Percentiles rank a stretch among this genome's conserved stretches.
Conservation (phyloP, 2,797 vertebrate genomes). For the Coendou prehensilis region DNA sequence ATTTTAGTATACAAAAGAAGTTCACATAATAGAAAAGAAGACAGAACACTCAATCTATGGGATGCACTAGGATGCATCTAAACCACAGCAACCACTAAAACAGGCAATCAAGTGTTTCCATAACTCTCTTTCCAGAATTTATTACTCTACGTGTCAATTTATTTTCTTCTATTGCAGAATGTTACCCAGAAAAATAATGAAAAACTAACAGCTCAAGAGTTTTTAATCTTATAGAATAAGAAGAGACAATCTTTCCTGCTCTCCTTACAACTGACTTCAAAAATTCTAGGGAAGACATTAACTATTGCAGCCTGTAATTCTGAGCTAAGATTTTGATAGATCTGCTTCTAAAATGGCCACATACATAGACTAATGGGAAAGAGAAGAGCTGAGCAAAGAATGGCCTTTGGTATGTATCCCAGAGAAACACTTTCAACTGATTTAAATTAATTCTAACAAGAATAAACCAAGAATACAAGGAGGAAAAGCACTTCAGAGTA, state of each 20-base stretch:
- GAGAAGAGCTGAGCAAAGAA: not conserved
- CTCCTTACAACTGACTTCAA: conserved; percentile 51
- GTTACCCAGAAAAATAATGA: conserved; percentile 18
- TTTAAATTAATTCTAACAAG: conserved; percentile 56
- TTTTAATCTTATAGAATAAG: conserved; percentile 57
- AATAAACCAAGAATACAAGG: not conserved
- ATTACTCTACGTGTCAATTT: not conserved
- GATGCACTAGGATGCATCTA: not conserved
- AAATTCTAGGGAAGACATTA: conserved; percentile 32
- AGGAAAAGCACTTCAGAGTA: not conserved
- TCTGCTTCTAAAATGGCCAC: conserved; percentile 30
- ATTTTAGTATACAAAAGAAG: not conserved
- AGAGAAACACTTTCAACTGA: conserved; percentile 42
- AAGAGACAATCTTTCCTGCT: not conserved
- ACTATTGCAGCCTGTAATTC: not conserved
- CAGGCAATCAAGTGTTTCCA: not conserved
- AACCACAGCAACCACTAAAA: not conserved
- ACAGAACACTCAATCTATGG: not conserved
- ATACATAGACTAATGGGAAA: not conserved
- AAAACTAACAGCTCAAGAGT: conserved; percentile 36
- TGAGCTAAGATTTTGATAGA: conserved; percentile 55
- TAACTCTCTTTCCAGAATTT: not conserved
- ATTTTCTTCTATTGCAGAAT: conserved; percentile 18
- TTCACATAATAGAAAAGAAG: conserved; percentile 1
- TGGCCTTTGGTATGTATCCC: not conserved